Evolutionary conservation across 2,797 vertebrate species (phyloP), one percentile per base, ranked within the genome.

Genomic region (Labroides dimidiatus): DNA sequence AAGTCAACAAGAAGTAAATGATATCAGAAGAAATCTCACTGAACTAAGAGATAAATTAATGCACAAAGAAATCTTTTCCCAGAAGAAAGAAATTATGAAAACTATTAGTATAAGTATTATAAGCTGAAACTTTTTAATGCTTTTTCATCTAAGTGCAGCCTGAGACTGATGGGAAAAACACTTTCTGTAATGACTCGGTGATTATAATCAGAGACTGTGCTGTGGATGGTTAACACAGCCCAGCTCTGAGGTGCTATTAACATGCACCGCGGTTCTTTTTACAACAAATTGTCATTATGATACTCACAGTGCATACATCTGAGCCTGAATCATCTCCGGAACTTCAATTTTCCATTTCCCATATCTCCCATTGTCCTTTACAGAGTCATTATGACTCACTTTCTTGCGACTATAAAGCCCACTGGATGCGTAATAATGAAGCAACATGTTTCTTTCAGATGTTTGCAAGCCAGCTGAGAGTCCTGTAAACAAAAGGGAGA

Each of bases 181-280:
- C 61, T 33, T 64, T 63, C 52, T 17, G 54, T 73, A 80, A 81
- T 82, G 68, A 78, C 49, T 79, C 59, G 15, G 66, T 78, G 72
- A 84, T 83, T 82, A 72, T 62, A 74, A 86, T 87, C 63, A 84
- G 57, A 60, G 64, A 23, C 39, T 51, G 61, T 24, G 48, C 27
- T 48, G 51, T 56, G 62, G 45, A 51, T 66, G 36, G 67, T 36
- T 45, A 65, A 57, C 53, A 50, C 23, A 53, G 56, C 21, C 42
- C 51, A 19, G 49, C 61, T 44, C 73, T 10, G 45, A 77, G 50
- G 52, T 20, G 0, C 17, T 56, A 85, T 87, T 72, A 84, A 36
- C 68, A 84, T 87, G 64, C 48, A 21, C 39, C 60, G 41, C 69
- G 61, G 54, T 36, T 61, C 42, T 57, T 55, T 79, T 79, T 47